Base-by-base conservation (phyloP, 2,113 vertebrate species). In the Prietella phreatophila region DNA sequence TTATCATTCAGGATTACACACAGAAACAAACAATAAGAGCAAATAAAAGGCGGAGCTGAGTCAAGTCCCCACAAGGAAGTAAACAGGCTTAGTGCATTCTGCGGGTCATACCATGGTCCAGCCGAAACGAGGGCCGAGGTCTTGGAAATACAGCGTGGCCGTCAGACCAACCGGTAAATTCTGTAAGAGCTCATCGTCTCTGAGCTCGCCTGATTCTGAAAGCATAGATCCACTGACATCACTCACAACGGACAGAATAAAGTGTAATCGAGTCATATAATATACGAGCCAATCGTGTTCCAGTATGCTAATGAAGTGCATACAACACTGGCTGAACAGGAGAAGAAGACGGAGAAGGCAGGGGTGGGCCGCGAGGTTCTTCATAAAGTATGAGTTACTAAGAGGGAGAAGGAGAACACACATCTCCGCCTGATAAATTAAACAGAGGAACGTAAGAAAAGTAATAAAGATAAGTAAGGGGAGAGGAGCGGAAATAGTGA, bases 51-150 rank as follows among this genome's bases (percentile, higher is more conserved):
- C 11, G 22, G 22, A 76, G 42, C 22, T 25, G 1, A 42, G 25
- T 33, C 25, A 0, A 78, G 42, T 78, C 17, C 22, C 22, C 39
- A 58, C 55, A 30, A 60, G 55, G 55, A 58, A 58, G 55, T 36
- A 19, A 58, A 81, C 30, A 20, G n/a, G 7, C n/a, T 50, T 15
- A 50, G 5, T 5, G 25, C 50, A 47, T 8, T 27, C 27, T 53
- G 30, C n/a, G 20, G 36, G 33, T 91, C 91, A 93, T 92, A 97
- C 97, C 96, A 95, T 97, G 33, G 97, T 97, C 97, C 97, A 98
- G 83, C 97, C 95, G 65, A 98, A 91, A 92, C 97, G 97, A 83
- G 97, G 96, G n/a, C 97, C 96, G 33, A 97, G 95, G 91, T 98
- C 97, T 95, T 91, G 96, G 93, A 97, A 97, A 92, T 96, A 98